Evolutionary conservation across 2,888 invertebrate genomes (phyloP).

Genomic region (Agrochola litura): DNA sequence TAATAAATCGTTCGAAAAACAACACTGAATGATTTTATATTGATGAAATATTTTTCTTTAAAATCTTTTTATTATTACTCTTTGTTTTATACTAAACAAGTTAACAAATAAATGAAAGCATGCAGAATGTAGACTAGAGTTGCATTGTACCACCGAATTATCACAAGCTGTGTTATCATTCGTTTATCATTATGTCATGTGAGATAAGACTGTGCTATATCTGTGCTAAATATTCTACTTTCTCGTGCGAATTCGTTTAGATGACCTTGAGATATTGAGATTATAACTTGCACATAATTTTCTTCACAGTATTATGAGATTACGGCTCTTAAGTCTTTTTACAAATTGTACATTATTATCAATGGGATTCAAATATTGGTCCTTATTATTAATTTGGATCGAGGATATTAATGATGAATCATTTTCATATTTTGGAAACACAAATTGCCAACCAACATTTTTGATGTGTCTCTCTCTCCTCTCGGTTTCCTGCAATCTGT

Average conservation of each 20-base stretch:
- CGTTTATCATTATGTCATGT: slow-evolving; percentile 61
- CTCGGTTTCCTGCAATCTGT: too few species aligned
- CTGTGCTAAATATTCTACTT: slow-evolving; percentile 43
- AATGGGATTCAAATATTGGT: too few species aligned
- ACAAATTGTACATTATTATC: too few species aligned
- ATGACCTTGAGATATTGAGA: slow-evolving; percentile 36
- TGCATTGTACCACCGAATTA: slow-evolving; percentile 51
- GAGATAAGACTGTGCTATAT: slow-evolving; percentile 50
- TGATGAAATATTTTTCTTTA: neutral
- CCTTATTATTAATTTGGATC: too few species aligned
- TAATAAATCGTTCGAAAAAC: neutral
- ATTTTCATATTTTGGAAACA: neutral
- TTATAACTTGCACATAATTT: slow-evolving; percentile 4
- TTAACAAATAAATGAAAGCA: neutral
- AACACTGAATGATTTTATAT: neutral
- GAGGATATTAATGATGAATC: too few species aligned
- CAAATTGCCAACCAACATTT: neutral
- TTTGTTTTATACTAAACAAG: neutral
- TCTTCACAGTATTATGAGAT: too few species aligned
- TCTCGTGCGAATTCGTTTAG: slow-evolving; percentile 23
- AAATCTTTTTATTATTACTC: too few species aligned
- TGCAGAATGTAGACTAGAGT: neutral
- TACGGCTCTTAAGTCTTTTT: too few species aligned
- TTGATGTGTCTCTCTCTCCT: too few species aligned
- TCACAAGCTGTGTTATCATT: slow-evolving; percentile 50